These are phyloP conservation scores for Drosophila malerkotliana DNA, from an alignment of 1,140 invertebrate genomes.

Conservation along the genomic window DNA sequence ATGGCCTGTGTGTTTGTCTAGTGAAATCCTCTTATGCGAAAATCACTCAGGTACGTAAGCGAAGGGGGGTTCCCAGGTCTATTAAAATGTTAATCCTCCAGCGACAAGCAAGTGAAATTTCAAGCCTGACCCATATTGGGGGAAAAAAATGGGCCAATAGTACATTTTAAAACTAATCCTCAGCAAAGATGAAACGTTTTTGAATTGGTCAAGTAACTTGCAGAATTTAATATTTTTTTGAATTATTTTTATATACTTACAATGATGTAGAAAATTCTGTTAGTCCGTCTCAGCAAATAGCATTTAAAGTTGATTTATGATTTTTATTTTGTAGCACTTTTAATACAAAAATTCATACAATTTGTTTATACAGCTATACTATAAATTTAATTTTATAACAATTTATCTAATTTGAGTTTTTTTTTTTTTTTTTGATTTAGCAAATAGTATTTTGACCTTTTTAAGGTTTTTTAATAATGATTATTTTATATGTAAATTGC, in stretches of 20 bases:
- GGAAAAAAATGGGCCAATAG: slow-evolving; percentile 10
- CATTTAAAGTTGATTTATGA: neutral
- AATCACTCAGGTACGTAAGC: slow-evolving; percentile 16
- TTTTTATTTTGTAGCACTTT: slow-evolving; percentile 8
- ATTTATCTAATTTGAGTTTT: slow-evolving; percentile 34
- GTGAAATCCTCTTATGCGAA: slow-evolving; percentile 52
- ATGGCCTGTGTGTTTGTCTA: slow-evolving; percentile 30
- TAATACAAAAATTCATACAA: slow-evolving; percentile 22
- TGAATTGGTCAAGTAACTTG: slow-evolving; percentile 10
- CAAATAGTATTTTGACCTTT: slow-evolving; percentile 36
- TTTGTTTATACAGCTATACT: slow-evolving; percentile 19
- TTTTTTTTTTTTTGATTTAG: slow-evolving; percentile 10
- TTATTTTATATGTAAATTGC: slow-evolving; percentile 38
- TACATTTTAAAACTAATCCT: neutral
- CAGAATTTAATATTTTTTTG: neutral
- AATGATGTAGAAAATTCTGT: slow-evolving; percentile 10
- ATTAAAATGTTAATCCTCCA: slow-evolving; percentile 1
- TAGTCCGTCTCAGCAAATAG: slow-evolving; percentile 30
- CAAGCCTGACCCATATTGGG: slow-evolving; percentile 20
- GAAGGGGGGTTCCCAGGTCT: neutral
- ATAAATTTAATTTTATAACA: slow-evolving; percentile 44
- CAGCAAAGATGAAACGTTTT: slow-evolving; percentile 37
- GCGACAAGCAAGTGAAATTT: slow-evolving; percentile 10
- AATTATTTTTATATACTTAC: slow-evolving; percentile 13
- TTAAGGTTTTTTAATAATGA: slow-evolving; percentile 23